These are phyloP conservation scores for Amazona vittata DNA, from an alignment of 2,113 vertebrate genomes.

Conservation along the genomic window DNA sequence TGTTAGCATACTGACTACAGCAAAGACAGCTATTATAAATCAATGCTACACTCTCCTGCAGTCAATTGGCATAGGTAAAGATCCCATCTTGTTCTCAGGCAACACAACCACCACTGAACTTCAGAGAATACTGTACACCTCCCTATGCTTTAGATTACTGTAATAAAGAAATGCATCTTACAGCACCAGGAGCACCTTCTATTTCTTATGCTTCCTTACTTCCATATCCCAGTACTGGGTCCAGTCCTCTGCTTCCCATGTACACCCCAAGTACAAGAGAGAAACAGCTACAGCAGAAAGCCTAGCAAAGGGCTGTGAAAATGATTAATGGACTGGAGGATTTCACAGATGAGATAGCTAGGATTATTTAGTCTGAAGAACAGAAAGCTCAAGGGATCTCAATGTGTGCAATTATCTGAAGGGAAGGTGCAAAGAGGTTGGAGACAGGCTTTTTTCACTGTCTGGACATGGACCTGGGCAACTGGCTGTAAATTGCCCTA, in stretches of 20 bases:
- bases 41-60: rapidly evolving
- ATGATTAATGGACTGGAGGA: background rate
- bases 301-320: background rate
- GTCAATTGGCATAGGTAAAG: background rate
- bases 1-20: background rate
- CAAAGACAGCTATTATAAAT: background rate
- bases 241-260: background rate
- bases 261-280: background rate
- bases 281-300: background rate
- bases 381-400: background rate
- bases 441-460: background rate
- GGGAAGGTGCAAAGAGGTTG: background rate
- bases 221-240: background rate
- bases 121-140: background rate
- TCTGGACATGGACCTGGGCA: background rate
- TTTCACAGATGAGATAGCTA: background rate
- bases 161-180: background rate
- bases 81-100: background rate
- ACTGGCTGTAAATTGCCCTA: background rate
- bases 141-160: background rate
- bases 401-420: background rate
- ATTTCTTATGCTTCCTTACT: background rate
- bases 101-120: background rate
- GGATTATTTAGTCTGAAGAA: background rate
- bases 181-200: background rate